These are phyloP conservation scores for Cyprinus carpio DNA, from an alignment of 2,113 vertebrate genomes.

Conservation along the genomic window DNA sequence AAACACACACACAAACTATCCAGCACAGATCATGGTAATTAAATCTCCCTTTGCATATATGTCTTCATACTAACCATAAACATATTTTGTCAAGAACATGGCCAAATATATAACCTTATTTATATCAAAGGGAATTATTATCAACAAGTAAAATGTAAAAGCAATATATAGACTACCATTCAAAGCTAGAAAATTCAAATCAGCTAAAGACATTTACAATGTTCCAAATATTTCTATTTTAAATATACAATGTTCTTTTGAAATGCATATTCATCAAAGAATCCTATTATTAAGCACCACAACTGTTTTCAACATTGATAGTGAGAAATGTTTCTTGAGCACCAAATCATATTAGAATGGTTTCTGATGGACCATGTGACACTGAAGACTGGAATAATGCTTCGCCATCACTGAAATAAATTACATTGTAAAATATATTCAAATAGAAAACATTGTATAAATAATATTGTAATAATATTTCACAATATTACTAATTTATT, in stretches of 20 bases:
- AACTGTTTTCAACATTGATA: too few relatives aligned
- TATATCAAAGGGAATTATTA: neutral
- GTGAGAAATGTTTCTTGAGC: too few relatives aligned
- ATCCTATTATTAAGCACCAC: neutral
- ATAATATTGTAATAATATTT: too few relatives aligned
- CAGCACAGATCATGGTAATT: conserved; percentile 44
- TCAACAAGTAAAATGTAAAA: neutral
- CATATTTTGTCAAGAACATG: conserved; percentile 52
- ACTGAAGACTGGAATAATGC: too few relatives aligned
- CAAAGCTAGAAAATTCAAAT: neutral
- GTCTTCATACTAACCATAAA: conserved; percentile 54
- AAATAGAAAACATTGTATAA: too few relatives aligned
- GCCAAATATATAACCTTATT: neutral
- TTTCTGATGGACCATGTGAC: too few relatives aligned
- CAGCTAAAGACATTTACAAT: neutral
- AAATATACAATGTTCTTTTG: neutral
- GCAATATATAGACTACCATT: neutral
- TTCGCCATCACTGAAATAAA: too few relatives aligned
- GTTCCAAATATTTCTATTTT: neutral
- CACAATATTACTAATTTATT: too few relatives aligned
- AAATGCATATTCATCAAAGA: neutral
- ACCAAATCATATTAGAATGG: too few relatives aligned
- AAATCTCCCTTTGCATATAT: conserved; percentile 58
- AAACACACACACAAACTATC: conserved; percentile 41
- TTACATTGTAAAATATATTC: too few relatives aligned